Evolutionary conservation across 1,140 invertebrate species (phyloP).

Genomic region (Neodiprion lecontei): DNA sequence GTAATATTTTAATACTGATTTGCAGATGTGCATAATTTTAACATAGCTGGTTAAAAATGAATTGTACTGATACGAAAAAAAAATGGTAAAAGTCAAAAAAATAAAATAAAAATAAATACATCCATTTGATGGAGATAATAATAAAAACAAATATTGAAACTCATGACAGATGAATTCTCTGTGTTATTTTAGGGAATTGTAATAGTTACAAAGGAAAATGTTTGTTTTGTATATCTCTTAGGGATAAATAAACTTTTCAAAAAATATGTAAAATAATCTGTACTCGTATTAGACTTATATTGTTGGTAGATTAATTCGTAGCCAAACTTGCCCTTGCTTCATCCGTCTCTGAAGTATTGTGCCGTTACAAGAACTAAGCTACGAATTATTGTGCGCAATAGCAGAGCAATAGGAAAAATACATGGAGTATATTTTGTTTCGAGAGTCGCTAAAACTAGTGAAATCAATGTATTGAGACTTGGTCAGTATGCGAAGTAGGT

Average conservation of each 20-base stretch:
- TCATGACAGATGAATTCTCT: slow-evolving; percentile 55
- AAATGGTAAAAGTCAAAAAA: slow-evolving; percentile 7
- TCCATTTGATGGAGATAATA: slow-evolving; percentile 49
- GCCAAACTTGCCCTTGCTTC: too few species aligned
- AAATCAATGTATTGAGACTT: too few species aligned
- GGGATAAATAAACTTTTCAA: slow-evolving; percentile 62
- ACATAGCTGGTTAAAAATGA: slow-evolving; percentile 57
- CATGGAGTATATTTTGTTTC: too few species aligned
- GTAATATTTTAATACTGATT: slow-evolving; percentile 64
- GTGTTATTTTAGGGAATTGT: slow-evolving; percentile 60
- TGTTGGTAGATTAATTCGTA: too few species aligned
- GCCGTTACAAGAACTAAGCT: too few species aligned
- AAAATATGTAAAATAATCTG: slow-evolving; percentile 40
- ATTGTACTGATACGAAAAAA: slow-evolving; percentile 52
- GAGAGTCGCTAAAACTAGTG: too few species aligned
- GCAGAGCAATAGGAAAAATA: too few species aligned
- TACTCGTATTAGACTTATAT: too few species aligned
- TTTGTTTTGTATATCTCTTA: slow-evolving; percentile 65
- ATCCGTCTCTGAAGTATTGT: too few species aligned
- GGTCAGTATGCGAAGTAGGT: too few species aligned
- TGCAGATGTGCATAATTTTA: slow-evolving; percentile 62
- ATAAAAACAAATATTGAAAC: slow-evolving; percentile 44
- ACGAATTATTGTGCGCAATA: too few species aligned
- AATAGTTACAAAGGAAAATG: slow-evolving; percentile 55
- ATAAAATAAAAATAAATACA: slow-evolving; percentile 23